Conservation (phyloP, 2,113 vertebrate genomes). For the Ariopsis seemanni region DNA sequence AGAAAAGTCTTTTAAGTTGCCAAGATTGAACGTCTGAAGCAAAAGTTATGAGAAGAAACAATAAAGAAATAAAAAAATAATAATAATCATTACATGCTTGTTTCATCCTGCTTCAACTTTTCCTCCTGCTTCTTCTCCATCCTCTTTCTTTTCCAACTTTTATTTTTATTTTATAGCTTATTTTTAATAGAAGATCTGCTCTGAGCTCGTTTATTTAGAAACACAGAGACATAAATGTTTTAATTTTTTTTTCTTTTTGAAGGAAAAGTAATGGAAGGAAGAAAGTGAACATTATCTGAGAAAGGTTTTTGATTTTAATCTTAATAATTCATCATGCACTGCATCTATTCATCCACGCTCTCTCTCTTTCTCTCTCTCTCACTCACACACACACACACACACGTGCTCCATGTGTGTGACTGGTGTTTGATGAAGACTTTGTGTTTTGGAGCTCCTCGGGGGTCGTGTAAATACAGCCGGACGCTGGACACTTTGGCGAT, state of each 20-base stretch:
- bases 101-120: constrained; percentile 70
- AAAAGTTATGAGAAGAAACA: constrained; percentile 55
- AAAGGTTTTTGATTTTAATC: constrained; percentile 77
- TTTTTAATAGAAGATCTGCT: constrained; percentile 80
- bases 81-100: constrained; percentile 66
- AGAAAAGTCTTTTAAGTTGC: constrained; percentile 70
- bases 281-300: constrained; percentile 75
- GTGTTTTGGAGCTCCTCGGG: constrained; percentile 66
- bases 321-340: constrained; percentile 84
- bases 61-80: constrained; percentile 27
- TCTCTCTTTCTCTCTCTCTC: no score
- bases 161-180: constrained; percentile 55
- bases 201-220: constrained; percentile 77
- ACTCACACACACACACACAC: neutral
- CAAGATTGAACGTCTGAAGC: constrained; percentile 66
- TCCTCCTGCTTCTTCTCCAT: constrained; percentile 57
- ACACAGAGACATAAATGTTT: constrained; percentile 82
- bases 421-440: constrained; percentile 81
- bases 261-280: constrained; percentile 66
- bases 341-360: constrained; percentile 61
- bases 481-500: constrained; percentile 56
- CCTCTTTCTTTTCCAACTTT: constrained; percentile 64
- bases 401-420: constrained; percentile 64
- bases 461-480: constrained; percentile 63
- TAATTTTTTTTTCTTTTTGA: constrained; percentile 59